phyloP scores from a whole-genome alignment of 2,888 invertebrate genomes.

The Gastracanthus pulcherrimus region DNA sequence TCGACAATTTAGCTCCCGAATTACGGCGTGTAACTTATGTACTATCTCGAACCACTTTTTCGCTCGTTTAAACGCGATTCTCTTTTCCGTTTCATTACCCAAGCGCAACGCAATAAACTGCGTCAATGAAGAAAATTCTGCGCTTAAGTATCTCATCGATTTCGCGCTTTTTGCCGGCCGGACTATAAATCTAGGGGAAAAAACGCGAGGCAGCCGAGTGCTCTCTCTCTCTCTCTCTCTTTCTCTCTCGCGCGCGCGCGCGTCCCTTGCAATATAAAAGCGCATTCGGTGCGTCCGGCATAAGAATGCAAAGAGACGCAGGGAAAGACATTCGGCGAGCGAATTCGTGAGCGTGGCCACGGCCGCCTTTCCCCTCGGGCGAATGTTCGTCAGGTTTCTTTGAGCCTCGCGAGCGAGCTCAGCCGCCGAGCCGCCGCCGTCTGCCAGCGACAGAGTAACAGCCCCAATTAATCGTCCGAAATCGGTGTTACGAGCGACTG shows the following conservation, averaged over 20 bases:
- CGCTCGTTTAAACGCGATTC: background rate
- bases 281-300: background rate
- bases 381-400: constrained; percentile 35
- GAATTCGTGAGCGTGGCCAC: background rate
- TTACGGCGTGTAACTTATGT: constrained; percentile 22
- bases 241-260: too few relatives aligned
- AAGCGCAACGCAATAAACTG: constrained; percentile 23
- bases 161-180: constrained; percentile 15
- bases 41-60: constrained; percentile 15
- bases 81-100: constrained; percentile 35
- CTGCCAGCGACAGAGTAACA: constrained; percentile 70
- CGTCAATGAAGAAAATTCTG: constrained; percentile 33
- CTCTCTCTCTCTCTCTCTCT: too few relatives aligned
- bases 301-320: constrained; percentile 33
- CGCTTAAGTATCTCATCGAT: constrained; percentile 39
- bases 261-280: background rate
- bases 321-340: constrained; percentile 1
- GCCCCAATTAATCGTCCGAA: constrained; percentile 71
- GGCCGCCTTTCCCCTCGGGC: background rate
- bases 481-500: constrained; percentile 69
- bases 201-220: background rate
- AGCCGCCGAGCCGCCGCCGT: constrained; percentile 52
- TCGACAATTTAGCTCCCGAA: background rate
- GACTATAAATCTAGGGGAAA: constrained; percentile 31
- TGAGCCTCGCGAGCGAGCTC: background rate